Evolutionary conservation across 2,888 invertebrate species (phyloP), one percentile per base, ranked within the genome.

Genomic region (Diplazon laetatorius): DNA sequence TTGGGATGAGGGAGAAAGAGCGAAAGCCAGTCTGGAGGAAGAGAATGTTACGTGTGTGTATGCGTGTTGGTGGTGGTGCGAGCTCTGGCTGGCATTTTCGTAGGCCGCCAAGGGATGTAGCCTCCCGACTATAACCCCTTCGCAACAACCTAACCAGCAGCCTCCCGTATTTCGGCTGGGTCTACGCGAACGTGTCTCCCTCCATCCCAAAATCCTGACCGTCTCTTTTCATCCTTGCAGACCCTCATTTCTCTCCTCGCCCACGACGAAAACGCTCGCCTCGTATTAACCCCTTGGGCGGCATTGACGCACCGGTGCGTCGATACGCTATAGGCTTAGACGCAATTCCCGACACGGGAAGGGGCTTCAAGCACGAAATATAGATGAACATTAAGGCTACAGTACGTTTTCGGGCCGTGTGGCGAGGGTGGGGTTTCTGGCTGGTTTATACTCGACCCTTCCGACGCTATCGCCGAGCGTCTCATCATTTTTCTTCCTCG

Each of bases 331-430:
- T 55, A 55, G 55, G 55, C 55, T 39, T 63, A 20, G 52, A 42
- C 68, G 62, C 69, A 63, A 69, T 25, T 69, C 39, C 52, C 30
- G 35, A n/a, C 30, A n/a, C 14, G 30, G 55, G 14, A 35, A 16
- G 86, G 85, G 87, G n/a, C n/a, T n/a, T 87, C 87, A 87, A 87
- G 85, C 85, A 82, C 85, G 85, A 88, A 89, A 88, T 87, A 86
- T 85, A 86, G 84, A 86, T 84, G 87, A 86, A 86, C 87, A 87
- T 87, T 87, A 87, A 37, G 81, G 65, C 80, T 73, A 78, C 76
- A 80, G 78, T 78, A 75, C 75, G 73, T 79, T 82, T 80, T 37
- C 4, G 37, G 63, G 42, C 44, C 65, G 37, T 62, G 62, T 46
- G 42, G n/a, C 35, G 30, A 30, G 71, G 55, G 63, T 62, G 35